phyloP scores from a whole-genome alignment of 2,888 invertebrate genomes.

The Osmoderma eremita region DNA sequence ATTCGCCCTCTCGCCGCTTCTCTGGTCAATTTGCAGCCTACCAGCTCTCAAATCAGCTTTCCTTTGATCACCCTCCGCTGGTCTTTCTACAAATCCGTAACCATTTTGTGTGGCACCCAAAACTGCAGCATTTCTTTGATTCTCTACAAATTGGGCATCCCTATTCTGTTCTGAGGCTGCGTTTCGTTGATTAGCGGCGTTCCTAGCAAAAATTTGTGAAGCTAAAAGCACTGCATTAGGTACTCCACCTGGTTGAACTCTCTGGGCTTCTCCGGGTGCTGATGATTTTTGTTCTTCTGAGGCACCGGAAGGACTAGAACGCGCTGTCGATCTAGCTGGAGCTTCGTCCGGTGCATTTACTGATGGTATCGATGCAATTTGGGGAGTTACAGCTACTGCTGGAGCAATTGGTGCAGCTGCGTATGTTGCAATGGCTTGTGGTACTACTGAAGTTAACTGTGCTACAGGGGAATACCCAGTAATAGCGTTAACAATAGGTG shows the following conservation, averaged over 20 bases:
- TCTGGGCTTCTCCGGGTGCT: background rate
- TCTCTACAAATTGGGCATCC: background rate
- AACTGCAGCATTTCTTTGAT: background rate
- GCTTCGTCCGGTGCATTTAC: too few species aligned
- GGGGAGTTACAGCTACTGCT: background rate
- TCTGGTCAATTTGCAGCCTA: background rate
- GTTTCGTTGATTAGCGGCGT: slow-evolving; percentile 7
- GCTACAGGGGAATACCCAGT: slow-evolving; percentile 1
- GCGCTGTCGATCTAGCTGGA: background rate
- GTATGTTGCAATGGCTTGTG: slow-evolving; percentile 12
- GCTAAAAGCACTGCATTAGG: slow-evolving; percentile 16
- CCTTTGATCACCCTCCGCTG: background rate
- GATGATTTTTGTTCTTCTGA: slow-evolving; percentile 7
- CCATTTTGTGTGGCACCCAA: slow-evolving; percentile 2
- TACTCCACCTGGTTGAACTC: background rate
- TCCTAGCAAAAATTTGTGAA: slow-evolving; percentile 21
- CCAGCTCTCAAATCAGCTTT: slow-evolving; percentile 9
- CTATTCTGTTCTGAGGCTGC: background rate
- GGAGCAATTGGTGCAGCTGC: background rate
- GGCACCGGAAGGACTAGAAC: background rate
- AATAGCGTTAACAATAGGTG: background rate
- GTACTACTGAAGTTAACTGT: slow-evolving; percentile 9
- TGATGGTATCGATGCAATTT: too few species aligned
- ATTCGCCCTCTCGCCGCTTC: slow-evolving; percentile 5
- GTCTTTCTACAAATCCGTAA: slow-evolving; percentile 12